These are phyloP conservation scores for Romanogobio albipinnatus DNA, from an alignment of 2,113 vertebrate species.

Conservation along the genomic window DNA sequence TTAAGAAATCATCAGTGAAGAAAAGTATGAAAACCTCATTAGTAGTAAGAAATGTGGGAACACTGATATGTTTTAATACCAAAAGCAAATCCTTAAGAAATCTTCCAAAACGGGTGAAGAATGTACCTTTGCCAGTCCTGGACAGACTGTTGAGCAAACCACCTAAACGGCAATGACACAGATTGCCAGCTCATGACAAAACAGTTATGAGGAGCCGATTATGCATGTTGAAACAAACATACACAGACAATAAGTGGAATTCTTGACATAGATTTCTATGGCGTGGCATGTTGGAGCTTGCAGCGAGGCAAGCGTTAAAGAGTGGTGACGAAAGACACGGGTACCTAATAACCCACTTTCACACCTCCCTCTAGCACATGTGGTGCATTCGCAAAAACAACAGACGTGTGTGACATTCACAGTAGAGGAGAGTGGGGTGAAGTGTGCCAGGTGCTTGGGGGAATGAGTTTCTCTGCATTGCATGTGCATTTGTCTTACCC, in stretches of 20 bases:
- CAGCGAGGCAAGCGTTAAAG: constrained; percentile 61
- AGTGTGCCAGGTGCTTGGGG: constrained; percentile 2
- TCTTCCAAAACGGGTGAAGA: background rate
- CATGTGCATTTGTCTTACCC: constrained; percentile 81
- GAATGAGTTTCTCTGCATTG: background rate
- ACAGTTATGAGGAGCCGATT: background rate
- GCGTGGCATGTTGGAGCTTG: constrained; percentile 66
- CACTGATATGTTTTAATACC: too few species aligned
- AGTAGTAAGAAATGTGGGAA: too few species aligned
- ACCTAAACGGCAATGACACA: background rate
- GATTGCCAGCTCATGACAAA: constrained; percentile 8
- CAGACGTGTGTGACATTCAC: background rate
- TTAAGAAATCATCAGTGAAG: too few species aligned
- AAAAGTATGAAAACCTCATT: too few species aligned
- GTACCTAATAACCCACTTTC: constrained; percentile 32
- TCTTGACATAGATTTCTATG: constrained; percentile 64
- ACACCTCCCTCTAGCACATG: background rate
- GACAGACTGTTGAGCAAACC: background rate
- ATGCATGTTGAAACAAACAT: background rate
- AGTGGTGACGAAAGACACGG: constrained; percentile 61
- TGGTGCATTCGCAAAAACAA: background rate
- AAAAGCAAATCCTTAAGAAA: background rate
- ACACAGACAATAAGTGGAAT: constrained; percentile 56
- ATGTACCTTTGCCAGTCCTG: background rate
- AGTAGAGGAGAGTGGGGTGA: background rate